Percentiles rank a stretch among this genome's conserved stretches.
Evolutionary conservation across 2,888 invertebrate species (phyloP).

Genomic region (Pristionchus mayeri): DNA sequence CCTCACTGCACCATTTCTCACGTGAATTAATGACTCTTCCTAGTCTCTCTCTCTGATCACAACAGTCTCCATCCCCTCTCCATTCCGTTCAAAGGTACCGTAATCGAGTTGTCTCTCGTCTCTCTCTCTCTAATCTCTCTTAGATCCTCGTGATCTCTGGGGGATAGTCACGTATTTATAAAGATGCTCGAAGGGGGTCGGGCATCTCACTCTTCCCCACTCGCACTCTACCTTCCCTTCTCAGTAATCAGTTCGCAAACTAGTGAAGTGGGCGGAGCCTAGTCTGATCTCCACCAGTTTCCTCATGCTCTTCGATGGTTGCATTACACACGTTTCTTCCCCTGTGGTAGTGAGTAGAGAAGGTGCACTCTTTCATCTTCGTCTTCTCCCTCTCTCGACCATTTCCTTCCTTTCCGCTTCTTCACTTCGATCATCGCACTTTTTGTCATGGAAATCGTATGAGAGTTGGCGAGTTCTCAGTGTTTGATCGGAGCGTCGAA

Average conservation of each 20-base stretch:
- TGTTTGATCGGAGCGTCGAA: conserved; percentile 13
- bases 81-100: conserved; percentile 30
- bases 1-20: not conserved
- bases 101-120: conserved; percentile 4
- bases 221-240: not conserved
- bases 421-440: not conserved
- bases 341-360: conserved; percentile 1
- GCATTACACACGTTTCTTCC: not conserved
- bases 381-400: too few species aligned
- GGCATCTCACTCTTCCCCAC: not conserved
- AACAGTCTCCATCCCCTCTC: not conserved
- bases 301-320: conserved; percentile 18
- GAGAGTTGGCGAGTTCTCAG: not conserved
- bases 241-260: conserved; percentile 25
- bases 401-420: not conserved
- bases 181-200: not conserved
- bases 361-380: not conserved
- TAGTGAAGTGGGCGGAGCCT: conserved; percentile 11
- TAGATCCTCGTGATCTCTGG: not conserved
- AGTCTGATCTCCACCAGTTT: not conserved
- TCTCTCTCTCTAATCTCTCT: too few species aligned
- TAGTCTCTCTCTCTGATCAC: not conserved
- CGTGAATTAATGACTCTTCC: not conserved
- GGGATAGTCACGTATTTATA: conserved; percentile 26
- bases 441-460: not conserved